A percentile compares a stretch with the other conserved stretches of the same genome.
phyloP scores from a whole-genome alignment of 2,797 vertebrate species.

The Bryconaethiops microstoma region DNA sequence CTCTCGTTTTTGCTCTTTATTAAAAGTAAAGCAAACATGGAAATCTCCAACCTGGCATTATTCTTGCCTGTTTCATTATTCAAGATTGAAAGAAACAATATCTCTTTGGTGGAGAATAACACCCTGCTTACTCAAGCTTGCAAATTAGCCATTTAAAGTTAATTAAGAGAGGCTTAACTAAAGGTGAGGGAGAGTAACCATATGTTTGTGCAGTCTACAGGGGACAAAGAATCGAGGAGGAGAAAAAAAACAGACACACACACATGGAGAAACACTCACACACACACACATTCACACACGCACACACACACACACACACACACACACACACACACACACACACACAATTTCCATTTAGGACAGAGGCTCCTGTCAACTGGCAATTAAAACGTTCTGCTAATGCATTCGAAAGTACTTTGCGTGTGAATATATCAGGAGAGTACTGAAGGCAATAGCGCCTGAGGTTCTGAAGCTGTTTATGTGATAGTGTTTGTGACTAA shows the following conservation, averaged over 20 bases:
- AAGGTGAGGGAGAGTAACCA: slow-evolving; percentile 57
- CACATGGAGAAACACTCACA: background rate
- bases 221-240: slow-evolving; percentile 47
- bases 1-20: slow-evolving; percentile 13
- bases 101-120: slow-evolving; percentile 49
- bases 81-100: slow-evolving; percentile 31
- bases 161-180: slow-evolving; percentile 63
- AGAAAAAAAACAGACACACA: slow-evolving; percentile 19
- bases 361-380: slow-evolving; percentile 51
- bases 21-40: slow-evolving; percentile 37
- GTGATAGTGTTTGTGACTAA: slow-evolving; percentile 46
- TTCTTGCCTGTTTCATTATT: slow-evolving; percentile 40
- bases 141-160: slow-evolving; percentile 64
- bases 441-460: slow-evolving; percentile 35
- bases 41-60: slow-evolving; percentile 54
- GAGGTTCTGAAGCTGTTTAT: slow-evolving; percentile 55
- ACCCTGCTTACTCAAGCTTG: slow-evolving; percentile 60
- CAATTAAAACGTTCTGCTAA: slow-evolving; percentile 53
- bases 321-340: background rate
- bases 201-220: slow-evolving; percentile 57
- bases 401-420: slow-evolving; percentile 50
- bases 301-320: slow-evolving; percentile 9
- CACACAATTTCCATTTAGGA: slow-evolving; percentile 51
- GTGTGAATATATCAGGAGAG: slow-evolving; percentile 48
- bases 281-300: slow-evolving; percentile 7